Base-by-base conservation (phyloP, 2,797 vertebrate species). In the Rousettus madagascariensis region DNA sequence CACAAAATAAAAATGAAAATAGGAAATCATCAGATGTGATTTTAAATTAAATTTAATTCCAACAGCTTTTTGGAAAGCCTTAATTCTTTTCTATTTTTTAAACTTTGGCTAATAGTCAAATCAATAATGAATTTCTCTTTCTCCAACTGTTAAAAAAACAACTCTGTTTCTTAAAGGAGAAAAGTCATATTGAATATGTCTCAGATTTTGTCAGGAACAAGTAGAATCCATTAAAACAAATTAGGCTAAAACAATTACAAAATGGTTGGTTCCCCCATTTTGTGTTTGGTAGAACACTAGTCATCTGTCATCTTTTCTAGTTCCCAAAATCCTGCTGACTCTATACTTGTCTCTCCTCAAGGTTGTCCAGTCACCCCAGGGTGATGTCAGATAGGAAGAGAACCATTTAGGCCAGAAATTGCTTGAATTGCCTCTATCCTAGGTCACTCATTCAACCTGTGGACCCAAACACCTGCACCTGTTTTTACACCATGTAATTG, bases 1-100 rank as follows among this genome's bases (percentile, higher is more conserved):
- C 26, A 78, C 11, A 94, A 92, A 94, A 68, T 90, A 91, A 69
- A 83, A 82, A 82, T 90, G 22, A 94, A 80, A 90, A 69, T 8
- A 78, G 3, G 26, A 90, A 91, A 71, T 84, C 36, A 82, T 66
- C 38, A 90, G 8, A 49, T 84, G 28, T 8, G 41, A 59, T 78
- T 95, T 96, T 85, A 75, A 95, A 80, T 86, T 91, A 24, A 93
- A 90, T 82, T 91, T n/a, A 95, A 88, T 79, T 69, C 5, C 85
- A 80, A 36, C 9, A 28, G 2, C 68, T 57, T 90, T 90, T 82
- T 78, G 68, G 46, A 72, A 94, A 91, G 43, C 22, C 36, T 69
- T 86, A 61, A 82, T 84, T 91, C 26, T 94, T 93, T 95, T 92
- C 51, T 93, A 26, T 92, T 91, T 96, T 94, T 43, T 22, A 72